Percentiles rank a stretch among this genome's conserved stretches.
These are phyloP conservation scores for Zaprionus ornatus DNA, from an alignment of 1,140 invertebrate genomes.

Conservation along the genomic window DNA sequence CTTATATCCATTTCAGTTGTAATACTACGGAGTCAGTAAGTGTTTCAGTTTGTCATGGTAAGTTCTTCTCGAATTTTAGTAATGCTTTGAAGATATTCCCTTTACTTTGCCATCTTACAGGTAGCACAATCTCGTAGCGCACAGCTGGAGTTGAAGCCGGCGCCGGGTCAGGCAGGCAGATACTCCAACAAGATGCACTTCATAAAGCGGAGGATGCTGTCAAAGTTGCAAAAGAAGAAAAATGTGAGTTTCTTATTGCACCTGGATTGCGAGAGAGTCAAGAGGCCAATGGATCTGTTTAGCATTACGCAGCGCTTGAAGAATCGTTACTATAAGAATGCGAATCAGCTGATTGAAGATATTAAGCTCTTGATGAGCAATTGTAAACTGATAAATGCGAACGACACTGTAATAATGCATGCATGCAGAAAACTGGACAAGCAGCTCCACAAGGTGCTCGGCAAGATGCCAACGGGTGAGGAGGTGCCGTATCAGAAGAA, in stretches of 20 bases:
- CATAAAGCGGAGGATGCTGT: neutral
- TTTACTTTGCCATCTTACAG: neutral
- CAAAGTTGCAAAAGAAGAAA: neutral
- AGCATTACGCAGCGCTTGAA: neutral
- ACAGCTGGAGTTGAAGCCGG: conserved; percentile 6
- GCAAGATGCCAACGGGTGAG: neutral
- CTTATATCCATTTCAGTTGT: neutral
- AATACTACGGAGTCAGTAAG: neutral
- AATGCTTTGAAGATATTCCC: neutral
- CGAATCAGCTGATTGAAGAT: conserved; percentile 9
- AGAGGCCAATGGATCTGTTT: conserved; percentile 15
- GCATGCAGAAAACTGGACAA: neutral
- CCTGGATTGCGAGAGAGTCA: neutral
- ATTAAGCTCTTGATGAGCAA: neutral
- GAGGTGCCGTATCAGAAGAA: neutral
- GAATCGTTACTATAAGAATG: conserved; percentile 14
- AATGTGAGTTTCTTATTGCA: neutral
- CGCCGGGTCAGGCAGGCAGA: neutral
- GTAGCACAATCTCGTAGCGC: neutral
- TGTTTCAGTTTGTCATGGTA: neutral
- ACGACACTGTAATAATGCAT: neutral
- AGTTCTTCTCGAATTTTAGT: neutral
- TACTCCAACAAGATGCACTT: conserved; percentile 25
- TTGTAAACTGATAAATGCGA: conserved; percentile 2
- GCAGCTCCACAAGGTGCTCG: neutral